A percentile compares a stretch with the other conserved stretches of the same genome.
phyloP scores from a whole-genome alignment of 2,797 vertebrate genomes.

The Notamacropus eugenii region DNA sequence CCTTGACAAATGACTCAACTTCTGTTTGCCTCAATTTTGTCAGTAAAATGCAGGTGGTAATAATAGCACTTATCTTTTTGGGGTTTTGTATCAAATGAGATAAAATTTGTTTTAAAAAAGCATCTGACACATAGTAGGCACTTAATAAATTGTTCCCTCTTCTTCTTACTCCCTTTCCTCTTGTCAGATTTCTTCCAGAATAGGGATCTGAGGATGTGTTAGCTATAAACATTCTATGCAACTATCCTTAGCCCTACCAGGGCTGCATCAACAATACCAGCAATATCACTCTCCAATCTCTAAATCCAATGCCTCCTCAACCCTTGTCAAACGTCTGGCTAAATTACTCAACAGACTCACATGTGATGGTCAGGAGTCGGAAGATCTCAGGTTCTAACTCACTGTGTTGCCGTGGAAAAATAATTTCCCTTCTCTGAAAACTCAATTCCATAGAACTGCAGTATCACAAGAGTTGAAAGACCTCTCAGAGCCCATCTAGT shows the following conservation, averaged over 20 bases:
- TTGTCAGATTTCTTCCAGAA: neutral
- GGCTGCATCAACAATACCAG: neutral
- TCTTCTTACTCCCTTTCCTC: neutral
- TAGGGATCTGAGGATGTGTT: neutral
- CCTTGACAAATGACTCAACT: neutral
- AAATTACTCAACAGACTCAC: neutral
- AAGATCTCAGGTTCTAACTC: neutral
- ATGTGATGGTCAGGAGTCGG: neutral
- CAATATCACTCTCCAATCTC: neutral
- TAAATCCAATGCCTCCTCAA: neutral
- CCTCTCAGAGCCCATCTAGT: neutral
- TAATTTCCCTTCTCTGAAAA: neutral
- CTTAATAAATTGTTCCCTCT: neutral
- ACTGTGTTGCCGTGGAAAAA: neutral
- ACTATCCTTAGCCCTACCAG: neutral
- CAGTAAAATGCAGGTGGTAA: neutral
- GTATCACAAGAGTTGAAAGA: neutral
- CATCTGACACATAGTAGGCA: neutral
- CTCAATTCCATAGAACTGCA: neutral
- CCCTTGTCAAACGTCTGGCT: neutral
- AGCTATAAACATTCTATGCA: neutral
- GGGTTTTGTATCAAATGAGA: neutral
- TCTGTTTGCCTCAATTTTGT: neutral
- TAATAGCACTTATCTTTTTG: neutral
- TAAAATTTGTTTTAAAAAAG: neutral